Base-by-base conservation (phyloP, 2,113 vertebrate genomes). In the Dipodomys ordii region DNA sequence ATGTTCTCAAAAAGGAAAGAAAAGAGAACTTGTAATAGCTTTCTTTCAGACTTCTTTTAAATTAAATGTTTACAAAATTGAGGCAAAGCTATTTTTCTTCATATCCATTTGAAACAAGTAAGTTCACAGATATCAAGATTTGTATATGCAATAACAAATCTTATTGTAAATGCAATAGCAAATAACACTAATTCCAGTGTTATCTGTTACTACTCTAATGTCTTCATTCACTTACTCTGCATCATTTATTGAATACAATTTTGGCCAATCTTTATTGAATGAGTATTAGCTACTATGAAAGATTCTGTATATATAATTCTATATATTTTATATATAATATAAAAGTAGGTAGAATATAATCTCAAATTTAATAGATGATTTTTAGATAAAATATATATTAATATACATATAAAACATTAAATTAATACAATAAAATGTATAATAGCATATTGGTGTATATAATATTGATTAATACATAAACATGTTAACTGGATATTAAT, bases 21-120 rank as follows among this genome's bases (percentile, higher is more conserved):
- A 60, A 80, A 71, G 7, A 27, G 3, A 18, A 93, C 68, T 5
- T 32, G 20, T 57, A 89, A 87, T n/a, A 89, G 68, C 28, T 89
- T 91, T 76, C 16, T 65, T 57, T 57, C 25, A 79, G 23, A 79
- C 18, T 83, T 94, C 15, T 46, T 93, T 94, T 8, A 49, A 1
- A 53, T 39, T 28, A 32, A 1, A 62, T 87, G 13, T 18, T 93
- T 89, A 62, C 69, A 82, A 87, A 88, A 79, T 32, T 35, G 53
- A 88, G n/a, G 89, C 12, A n/a, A 96, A 60, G 25, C 71, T 87
- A 20, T 79, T 64, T 87, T 88, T 94, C 93, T 30, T 72, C 22
- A 35, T 32, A 12, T 74, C 4, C 27, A 74, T 44, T 83, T 81
- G 35, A 90, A 94, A 84, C 22, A 87, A 90, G 77, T 12, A 90